These are phyloP conservation scores for Gambusia yucatana DNA, from an alignment of 2,797 vertebrate genomes.

Conservation along the genomic window DNA sequence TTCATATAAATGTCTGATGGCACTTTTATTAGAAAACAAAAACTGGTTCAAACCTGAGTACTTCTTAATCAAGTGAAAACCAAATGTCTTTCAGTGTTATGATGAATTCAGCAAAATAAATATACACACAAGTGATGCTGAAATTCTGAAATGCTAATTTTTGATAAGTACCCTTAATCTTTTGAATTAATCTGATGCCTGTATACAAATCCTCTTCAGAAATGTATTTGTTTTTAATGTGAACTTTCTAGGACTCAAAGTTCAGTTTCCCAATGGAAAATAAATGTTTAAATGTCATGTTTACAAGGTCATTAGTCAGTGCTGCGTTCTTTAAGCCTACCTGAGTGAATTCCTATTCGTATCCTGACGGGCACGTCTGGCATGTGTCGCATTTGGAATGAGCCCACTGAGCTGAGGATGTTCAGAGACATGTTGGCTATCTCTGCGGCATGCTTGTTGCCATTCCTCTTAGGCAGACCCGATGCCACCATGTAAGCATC, in stretches of 20 bases:
- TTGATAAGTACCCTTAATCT: neutral
- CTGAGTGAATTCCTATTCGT: conserved; percentile 88
- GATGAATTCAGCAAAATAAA: neutral
- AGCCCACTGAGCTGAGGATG: conserved; percentile 88
- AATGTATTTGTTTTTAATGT: neutral
- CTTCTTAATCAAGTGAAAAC: neutral
- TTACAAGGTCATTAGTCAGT: neutral
- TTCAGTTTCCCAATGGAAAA: neutral
- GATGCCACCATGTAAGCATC: conserved; percentile 90
- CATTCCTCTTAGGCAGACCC: conserved; percentile 86
- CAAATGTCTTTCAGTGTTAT: neutral
- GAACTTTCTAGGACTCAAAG: neutral
- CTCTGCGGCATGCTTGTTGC: conserved; percentile 88
- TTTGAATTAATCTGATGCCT: neutral
- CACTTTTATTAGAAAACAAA: neutral
- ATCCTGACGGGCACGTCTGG: conserved; percentile 87
- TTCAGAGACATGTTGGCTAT: conserved; percentile 89
- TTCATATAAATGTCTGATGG: neutral
- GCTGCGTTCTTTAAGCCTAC: conserved; percentile 51
- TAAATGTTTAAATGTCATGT: neutral
- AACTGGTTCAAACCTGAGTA: neutral
- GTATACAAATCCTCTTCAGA: neutral
- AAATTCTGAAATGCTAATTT: neutral
- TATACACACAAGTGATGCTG: neutral
- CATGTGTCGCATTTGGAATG: conserved; percentile 89